These are phyloP conservation scores for Cichladusa arquata DNA, from an alignment of 2,113 vertebrate genomes.

Conservation along the genomic window DNA sequence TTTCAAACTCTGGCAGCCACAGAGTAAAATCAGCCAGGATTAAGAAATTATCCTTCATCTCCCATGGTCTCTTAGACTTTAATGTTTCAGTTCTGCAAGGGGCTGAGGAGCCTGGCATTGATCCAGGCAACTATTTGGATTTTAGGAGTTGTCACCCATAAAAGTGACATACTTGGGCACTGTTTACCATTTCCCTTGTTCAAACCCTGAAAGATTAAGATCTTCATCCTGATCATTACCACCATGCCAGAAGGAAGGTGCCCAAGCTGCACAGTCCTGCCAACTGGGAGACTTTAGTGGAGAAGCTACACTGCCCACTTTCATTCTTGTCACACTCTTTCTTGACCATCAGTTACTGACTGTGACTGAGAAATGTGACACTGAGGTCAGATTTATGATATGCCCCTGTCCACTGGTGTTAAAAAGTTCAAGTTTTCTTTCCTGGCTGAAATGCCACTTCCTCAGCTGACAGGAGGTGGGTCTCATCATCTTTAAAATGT, in stretches of 20 bases:
- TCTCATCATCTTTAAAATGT: background rate
- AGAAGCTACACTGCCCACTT: background rate
- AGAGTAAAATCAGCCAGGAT: background rate
- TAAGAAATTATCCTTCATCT: background rate
- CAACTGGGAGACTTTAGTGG: background rate
- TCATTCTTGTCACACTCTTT: background rate
- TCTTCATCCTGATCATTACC: background rate
- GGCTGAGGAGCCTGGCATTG: background rate
- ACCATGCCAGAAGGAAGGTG: background rate
- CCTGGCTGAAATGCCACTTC: background rate
- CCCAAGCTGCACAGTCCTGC: background rate
- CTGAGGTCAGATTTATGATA: background rate
- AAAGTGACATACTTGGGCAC: background rate
- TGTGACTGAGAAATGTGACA: background rate
- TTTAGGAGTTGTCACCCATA: background rate
- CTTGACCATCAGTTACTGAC: background rate
- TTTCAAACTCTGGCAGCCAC: background rate
- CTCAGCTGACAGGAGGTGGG: background rate
- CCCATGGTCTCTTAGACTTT: background rate
- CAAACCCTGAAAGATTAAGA: background rate
- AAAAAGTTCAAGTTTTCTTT: background rate
- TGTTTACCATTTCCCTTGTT: background rate
- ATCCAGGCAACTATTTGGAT: background rate
- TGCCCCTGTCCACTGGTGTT: background rate
- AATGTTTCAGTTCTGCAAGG: background rate